A percentile compares a stretch with the other conserved stretches of the same genome.
Evolutionary conservation across 2,888 invertebrate species (phyloP).

Genomic region (Hecatera dysodea): DNA sequence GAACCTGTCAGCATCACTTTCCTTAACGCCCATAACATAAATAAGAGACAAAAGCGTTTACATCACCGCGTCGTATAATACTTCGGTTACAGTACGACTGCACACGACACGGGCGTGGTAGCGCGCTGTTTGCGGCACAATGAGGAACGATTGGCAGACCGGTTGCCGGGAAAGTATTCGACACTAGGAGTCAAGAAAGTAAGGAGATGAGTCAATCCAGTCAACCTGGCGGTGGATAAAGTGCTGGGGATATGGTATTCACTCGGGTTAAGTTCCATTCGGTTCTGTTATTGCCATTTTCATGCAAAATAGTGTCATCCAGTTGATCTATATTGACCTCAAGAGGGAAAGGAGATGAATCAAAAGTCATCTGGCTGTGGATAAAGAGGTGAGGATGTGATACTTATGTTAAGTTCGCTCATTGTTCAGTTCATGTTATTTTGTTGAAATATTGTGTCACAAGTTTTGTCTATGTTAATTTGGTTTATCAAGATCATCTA

Average conservation of each 20-base stretch:
- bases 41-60: constrained; percentile 31
- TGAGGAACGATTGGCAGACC: constrained; percentile 50
- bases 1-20: constrained; percentile 9
- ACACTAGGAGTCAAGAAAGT: constrained; percentile 29
- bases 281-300: neutral
- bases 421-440: neutral
- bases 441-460: neutral
- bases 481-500: neutral
- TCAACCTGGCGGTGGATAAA: neutral
- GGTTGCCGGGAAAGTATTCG: constrained; percentile 57
- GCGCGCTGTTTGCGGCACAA: constrained; percentile 38
- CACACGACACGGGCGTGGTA: constrained; percentile 29
- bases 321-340: too few relatives aligned
- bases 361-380: neutral
- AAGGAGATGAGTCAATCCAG: constrained; percentile 7
- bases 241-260: neutral
- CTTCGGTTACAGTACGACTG: neutral
- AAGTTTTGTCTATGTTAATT: neutral
- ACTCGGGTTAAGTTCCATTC: neutral
- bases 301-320: neutral
- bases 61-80: neutral
- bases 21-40: constrained; percentile 27
- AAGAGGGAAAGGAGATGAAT: constrained; percentile 30
- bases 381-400: neutral
- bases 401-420: too few relatives aligned